Percentiles rank a stretch among this genome's conserved stretches.
Evolutionary conservation across 2,113 vertebrate species (phyloP).

Genomic region (Axis porcinus): DNA sequence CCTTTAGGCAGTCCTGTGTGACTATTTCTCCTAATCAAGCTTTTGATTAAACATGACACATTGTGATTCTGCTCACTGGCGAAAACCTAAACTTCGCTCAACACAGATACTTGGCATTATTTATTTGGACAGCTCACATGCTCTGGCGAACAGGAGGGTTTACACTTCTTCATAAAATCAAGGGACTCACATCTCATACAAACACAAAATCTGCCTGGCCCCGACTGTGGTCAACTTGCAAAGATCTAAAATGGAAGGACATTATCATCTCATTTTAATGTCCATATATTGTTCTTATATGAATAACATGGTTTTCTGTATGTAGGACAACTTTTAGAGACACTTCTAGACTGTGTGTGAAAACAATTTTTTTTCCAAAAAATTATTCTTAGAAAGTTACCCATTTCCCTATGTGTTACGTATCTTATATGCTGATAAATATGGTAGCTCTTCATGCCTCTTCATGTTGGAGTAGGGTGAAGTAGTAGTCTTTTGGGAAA

Average conservation of each 20-base stretch:
- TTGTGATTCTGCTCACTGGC: background rate
- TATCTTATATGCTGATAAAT: background rate
- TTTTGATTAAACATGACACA: background rate
- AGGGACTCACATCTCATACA: background rate
- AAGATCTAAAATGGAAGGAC: background rate
- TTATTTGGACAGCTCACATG: background rate
- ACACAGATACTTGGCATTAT: background rate
- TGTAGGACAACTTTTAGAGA: background rate
- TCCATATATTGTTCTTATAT: background rate
- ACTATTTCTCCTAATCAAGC: background rate
- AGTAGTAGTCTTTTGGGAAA: background rate
- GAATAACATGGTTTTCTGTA: background rate
- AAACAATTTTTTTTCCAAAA: background rate
- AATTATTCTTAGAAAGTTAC: background rate
- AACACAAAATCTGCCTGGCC: background rate
- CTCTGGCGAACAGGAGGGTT: background rate
- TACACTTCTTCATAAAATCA: background rate
- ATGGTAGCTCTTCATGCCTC: background rate
- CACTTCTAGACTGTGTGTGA: background rate
- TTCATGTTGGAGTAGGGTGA: background rate
- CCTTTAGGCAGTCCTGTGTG: background rate
- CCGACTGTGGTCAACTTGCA: background rate
- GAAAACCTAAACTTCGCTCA: background rate
- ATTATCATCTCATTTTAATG: background rate
- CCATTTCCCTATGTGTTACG: background rate